Percentiles rank a stretch among this genome's conserved stretches.
Conservation (phyloP, 2,797 vertebrate genomes). For the Argyrosomus regius region DNA sequence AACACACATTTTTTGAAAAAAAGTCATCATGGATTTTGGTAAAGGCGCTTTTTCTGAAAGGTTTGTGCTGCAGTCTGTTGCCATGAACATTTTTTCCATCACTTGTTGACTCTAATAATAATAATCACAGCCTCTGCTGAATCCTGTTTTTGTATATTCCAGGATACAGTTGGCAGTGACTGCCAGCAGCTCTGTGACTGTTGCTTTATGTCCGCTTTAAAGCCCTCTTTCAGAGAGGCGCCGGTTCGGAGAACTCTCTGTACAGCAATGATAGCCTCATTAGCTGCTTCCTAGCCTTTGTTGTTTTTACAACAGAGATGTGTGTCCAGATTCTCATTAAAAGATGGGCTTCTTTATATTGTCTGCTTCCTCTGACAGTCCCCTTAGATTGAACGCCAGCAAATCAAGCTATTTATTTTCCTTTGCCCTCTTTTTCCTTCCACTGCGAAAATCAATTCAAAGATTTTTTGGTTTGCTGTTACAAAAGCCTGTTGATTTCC, state of each 20-base stretch:
- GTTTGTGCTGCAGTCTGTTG: slow-evolving; percentile 1
- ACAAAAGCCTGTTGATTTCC: slow-evolving; percentile 73
- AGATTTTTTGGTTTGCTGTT: slow-evolving; percentile 69
- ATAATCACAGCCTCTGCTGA: slow-evolving; percentile 30
- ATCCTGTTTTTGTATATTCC: slow-evolving; percentile 60
- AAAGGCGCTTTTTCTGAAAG: not conserved
- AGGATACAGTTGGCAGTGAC: slow-evolving; percentile 59
- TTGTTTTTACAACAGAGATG: slow-evolving; percentile 85
- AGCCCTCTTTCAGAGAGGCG: slow-evolving; percentile 79
- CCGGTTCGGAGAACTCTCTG: slow-evolving; percentile 78
- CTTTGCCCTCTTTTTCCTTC: slow-evolving; percentile 63
- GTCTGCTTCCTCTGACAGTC: slow-evolving; percentile 77
- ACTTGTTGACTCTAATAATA: slow-evolving; percentile 36
- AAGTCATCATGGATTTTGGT: not conserved
- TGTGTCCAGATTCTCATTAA: slow-evolving; percentile 86
- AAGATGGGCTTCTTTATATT: slow-evolving; percentile 81
- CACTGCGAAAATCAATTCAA: slow-evolving; percentile 82
- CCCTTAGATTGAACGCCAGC: slow-evolving; percentile 82
- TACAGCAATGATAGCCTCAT: slow-evolving; percentile 85
- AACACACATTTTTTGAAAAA: not conserved
- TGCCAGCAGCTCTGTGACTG: slow-evolving; percentile 77
- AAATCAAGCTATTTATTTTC: slow-evolving; percentile 80
- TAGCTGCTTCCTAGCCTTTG: slow-evolving; percentile 85
- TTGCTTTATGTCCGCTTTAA: slow-evolving; percentile 83
- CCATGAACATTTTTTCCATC: slow-evolving; percentile 16